Evolutionary conservation across 2,888 invertebrate genomes (phyloP).

Genomic region (Sesamia inferens): DNA sequence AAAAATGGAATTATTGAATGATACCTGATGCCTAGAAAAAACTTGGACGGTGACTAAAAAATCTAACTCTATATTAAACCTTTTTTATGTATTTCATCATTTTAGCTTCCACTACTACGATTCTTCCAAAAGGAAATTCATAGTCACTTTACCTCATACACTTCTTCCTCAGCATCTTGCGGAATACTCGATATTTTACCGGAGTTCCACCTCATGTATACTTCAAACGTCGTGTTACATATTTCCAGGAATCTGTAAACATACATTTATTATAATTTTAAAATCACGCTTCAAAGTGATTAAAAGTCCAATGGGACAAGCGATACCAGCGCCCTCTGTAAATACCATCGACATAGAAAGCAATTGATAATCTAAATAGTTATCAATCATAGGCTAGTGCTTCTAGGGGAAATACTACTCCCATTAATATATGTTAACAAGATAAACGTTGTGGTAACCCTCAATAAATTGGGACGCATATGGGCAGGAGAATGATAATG

Average conservation of each 20-base stretch:
- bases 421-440: no score
- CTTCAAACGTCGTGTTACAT: conserved; percentile 92
- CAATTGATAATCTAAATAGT: no score
- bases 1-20: no score
- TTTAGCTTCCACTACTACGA: not conserved
- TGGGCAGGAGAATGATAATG: not conserved
- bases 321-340: conserved; percentile 17
- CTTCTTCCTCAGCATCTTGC: conserved; percentile 92
- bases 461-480: not conserved
- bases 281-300: not conserved
- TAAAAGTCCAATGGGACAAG: not conserved
- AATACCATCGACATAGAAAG: conserved; percentile 84
- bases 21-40: no score
- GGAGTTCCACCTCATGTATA: conserved; percentile 92
- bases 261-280: not conserved
- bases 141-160: conserved; percentile 81
- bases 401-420: not conserved
- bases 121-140: not conserved
- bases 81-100: not conserved
- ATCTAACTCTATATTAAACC: no score
- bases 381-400: no score
- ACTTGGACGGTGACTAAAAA: no score
- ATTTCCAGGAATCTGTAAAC: conserved; percentile 90
- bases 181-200: conserved; percentile 91
- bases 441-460: no score